phyloP scores from a whole-genome alignment of 1,140 invertebrate species.

The Cherax quadricarinatus region DNA sequence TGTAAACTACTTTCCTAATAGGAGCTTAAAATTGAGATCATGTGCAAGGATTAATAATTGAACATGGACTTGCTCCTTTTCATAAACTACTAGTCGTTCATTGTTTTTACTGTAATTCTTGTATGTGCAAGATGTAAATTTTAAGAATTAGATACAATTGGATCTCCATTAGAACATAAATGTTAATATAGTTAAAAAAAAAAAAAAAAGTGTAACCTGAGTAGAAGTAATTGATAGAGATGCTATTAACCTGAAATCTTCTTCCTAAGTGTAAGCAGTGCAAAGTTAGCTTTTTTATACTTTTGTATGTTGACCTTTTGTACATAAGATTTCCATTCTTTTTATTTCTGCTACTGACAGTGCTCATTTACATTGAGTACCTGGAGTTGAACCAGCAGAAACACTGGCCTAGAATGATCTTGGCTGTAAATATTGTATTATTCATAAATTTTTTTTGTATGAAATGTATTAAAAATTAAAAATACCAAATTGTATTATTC shows the following conservation, averaged over 20 bases:
- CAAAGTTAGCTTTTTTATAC: slow-evolving; percentile 69
- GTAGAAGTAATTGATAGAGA: slow-evolving; percentile 67
- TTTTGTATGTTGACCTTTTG: slow-evolving; percentile 70
- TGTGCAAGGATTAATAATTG: slow-evolving; percentile 25
- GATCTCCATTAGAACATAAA: slow-evolving; percentile 68
- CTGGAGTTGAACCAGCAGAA: slow-evolving; percentile 63
- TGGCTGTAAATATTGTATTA: slow-evolving; percentile 71
- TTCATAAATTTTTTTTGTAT: slow-evolving; percentile 69
- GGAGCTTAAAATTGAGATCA: slow-evolving; percentile 39
- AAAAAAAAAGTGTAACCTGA: slow-evolving; percentile 51
- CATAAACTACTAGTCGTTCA: slow-evolving; percentile 68
- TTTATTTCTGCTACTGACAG: slow-evolving; percentile 67
- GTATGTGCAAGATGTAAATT: slow-evolving; percentile 69
- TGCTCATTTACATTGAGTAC: slow-evolving; percentile 44
- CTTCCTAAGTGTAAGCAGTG: slow-evolving; percentile 66
- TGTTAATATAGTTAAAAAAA: slow-evolving; percentile 38
- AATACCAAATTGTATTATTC: neutral
- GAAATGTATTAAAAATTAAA: slow-evolving; percentile 65
- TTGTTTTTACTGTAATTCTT: slow-evolving; percentile 67
- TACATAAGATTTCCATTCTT: slow-evolving; percentile 65
- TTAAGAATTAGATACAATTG: slow-evolving; percentile 66
- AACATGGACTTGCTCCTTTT: slow-evolving; percentile 23
- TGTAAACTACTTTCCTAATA: slow-evolving; percentile 28
- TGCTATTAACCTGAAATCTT: slow-evolving; percentile 66
- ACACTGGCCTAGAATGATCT: slow-evolving; percentile 67